Percentiles rank a stretch among this genome's conserved stretches.
phyloP scores from a whole-genome alignment of 2,797 vertebrate species.

The Serranus cabrilla region DNA sequence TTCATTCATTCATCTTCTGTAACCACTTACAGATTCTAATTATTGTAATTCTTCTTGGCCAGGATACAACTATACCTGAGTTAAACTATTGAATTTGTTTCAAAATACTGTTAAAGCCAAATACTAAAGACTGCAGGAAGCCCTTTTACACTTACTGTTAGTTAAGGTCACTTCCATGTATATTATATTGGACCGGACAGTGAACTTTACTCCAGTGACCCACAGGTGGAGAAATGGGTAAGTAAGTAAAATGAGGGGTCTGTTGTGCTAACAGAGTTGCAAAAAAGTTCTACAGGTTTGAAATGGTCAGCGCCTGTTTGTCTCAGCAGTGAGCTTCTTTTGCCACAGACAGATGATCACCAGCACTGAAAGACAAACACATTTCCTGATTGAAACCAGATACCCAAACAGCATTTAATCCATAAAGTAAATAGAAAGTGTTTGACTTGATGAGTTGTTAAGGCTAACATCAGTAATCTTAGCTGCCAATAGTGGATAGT shows the following conservation, averaged over 20 bases:
- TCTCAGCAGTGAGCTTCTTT: constrained; percentile 5
- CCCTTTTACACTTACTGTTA: background rate
- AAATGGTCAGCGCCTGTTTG: background rate
- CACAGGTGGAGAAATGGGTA: background rate
- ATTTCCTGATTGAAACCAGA: background rate
- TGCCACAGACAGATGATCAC: background rate
- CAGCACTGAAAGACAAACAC: constrained; percentile 7
- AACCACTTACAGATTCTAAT: too few species aligned
- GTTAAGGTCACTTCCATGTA: background rate
- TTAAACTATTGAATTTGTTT: background rate
- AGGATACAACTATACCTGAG: background rate
- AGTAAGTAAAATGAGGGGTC: background rate
- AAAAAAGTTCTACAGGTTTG: background rate
- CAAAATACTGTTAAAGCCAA: background rate
- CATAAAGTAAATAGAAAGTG: too few species aligned
- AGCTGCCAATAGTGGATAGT: background rate
- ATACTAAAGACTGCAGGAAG: background rate
- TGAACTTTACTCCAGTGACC: background rate
- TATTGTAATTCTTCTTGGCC: too few species aligned
- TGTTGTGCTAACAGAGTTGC: background rate
- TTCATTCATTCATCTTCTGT: too few species aligned
- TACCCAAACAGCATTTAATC: background rate
- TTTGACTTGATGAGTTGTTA: too few species aligned
- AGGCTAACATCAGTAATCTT: too few species aligned
- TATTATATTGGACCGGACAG: background rate